A percentile compares a stretch with the other conserved stretches of the same genome.
Conservation (phyloP, 2,797 vertebrate species). For the Sphaeramia orbicularis region DNA sequence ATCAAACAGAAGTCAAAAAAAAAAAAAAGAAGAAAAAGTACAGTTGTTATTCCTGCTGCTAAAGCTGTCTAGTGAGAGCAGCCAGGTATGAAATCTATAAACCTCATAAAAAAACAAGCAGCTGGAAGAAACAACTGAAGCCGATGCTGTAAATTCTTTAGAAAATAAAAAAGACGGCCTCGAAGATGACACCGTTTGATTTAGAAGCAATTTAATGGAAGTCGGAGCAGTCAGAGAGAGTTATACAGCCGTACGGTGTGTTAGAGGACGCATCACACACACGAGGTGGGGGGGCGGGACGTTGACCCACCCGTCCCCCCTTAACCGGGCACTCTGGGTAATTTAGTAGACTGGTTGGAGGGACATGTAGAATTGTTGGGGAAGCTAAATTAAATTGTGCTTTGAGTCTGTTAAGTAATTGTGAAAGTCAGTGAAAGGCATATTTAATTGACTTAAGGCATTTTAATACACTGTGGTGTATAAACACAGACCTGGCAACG, state of each 20-base stretch:
- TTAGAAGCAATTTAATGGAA: constrained; percentile 55
- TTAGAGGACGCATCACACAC: not conserved
- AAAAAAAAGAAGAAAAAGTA: not conserved
- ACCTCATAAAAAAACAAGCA: constrained; percentile 43
- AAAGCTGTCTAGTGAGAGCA: constrained; percentile 31
- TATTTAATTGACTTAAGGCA: constrained; percentile 43
- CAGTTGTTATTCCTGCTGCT: constrained; percentile 4
- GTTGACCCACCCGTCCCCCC: too few species aligned
- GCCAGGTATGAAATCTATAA: constrained; percentile 57
- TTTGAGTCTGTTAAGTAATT: constrained; percentile 43
- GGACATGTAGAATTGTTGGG: constrained; percentile 11
- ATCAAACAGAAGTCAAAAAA: not conserved
- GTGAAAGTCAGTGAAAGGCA: constrained; percentile 63
- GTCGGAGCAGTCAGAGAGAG: constrained; percentile 23
- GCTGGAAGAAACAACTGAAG: constrained; percentile 28
- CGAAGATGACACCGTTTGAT: constrained; percentile 56
- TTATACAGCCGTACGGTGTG: constrained; percentile 14
- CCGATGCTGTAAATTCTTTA: constrained; percentile 26
- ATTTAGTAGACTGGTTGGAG: constrained; percentile 38
- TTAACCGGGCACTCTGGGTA: constrained; percentile 43
- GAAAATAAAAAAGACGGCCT: constrained; percentile 45
- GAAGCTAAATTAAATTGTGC: constrained; percentile 44
- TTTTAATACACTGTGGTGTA: constrained; percentile 9
- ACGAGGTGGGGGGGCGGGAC: too few species aligned
- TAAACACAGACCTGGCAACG: constrained; percentile 25